Evolutionary conservation across 2,797 vertebrate species (phyloP).

Genomic region (Lycodopsis pacificus): DNA sequence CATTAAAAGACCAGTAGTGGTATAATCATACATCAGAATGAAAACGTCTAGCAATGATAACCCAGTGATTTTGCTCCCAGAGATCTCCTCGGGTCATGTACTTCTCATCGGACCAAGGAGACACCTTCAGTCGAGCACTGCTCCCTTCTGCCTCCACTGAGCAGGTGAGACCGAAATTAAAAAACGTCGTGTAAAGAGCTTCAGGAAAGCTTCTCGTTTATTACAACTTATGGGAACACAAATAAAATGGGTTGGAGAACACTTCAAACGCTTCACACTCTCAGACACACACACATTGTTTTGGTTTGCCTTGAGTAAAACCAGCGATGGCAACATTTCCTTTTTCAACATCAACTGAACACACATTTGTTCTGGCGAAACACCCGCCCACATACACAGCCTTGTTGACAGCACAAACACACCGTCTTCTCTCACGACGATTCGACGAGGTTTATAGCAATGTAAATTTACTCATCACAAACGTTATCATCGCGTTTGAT

Average conservation of each 20-base stretch:
- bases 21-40: not conserved
- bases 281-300: not conserved
- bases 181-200: not conserved
- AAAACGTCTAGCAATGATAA: not conserved
- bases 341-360: slow-evolving; percentile 33
- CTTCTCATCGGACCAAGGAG: slow-evolving; percentile 86
- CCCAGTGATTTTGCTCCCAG: slow-evolving; percentile 55
- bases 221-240: not conserved
- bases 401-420: slow-evolving; percentile 74
- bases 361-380: slow-evolving; percentile 28
- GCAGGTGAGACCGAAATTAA: slow-evolving; percentile 75
- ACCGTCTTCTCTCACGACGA: slow-evolving; percentile 56
- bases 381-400: not conserved
- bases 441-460: slow-evolving; percentile 49
- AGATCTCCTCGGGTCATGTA: slow-evolving; percentile 85
- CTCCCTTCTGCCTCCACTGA: slow-evolving; percentile 86
- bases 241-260: not conserved
- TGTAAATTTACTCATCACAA: slow-evolving; percentile 55
- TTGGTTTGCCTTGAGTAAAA: not conserved
- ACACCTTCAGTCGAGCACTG: slow-evolving; percentile 82
- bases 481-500: not conserved
- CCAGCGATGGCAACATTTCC: slow-evolving; percentile 42
- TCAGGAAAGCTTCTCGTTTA: not conserved
- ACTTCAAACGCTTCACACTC: not conserved
- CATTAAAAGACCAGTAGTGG: not conserved